Percentiles rank a stretch among this genome's conserved stretches.
phyloP scores from a whole-genome alignment of 2,888 invertebrate genomes.

The Acrobasis suavella region DNA sequence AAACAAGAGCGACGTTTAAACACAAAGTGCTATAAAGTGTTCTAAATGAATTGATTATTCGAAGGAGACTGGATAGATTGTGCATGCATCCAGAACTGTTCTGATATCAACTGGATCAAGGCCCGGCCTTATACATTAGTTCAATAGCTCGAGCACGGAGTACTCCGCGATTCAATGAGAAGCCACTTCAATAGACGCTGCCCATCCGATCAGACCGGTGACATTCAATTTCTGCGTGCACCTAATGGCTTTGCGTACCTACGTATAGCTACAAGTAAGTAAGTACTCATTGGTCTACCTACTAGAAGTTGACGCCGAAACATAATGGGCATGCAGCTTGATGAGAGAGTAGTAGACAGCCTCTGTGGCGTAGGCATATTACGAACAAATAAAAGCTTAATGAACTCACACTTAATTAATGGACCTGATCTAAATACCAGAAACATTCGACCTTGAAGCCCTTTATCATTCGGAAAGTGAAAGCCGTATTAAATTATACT shows the following conservation, averaged over 20 bases:
- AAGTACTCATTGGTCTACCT: neutral
- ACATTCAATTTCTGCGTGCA: constrained; percentile 20
- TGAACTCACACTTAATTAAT: constrained; percentile 25
- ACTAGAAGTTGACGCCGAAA: neutral
- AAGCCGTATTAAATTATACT: constrained; percentile 51
- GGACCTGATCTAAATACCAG: constrained; percentile 45
- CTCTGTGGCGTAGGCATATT: constrained; percentile 1
- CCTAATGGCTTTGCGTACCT: constrained; percentile 5
- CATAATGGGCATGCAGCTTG: neutral
- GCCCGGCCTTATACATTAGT: constrained; percentile 66
- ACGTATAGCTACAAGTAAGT: neutral
- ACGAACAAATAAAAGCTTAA: constrained; percentile 18
- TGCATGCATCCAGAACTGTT: constrained; percentile 48
- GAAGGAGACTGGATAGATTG: constrained; percentile 41
- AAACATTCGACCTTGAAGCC: constrained; percentile 59
- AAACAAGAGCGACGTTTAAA: constrained; percentile 23
- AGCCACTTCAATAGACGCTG: constrained; percentile 30
- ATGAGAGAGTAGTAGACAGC: neutral
- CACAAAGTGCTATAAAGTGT: constrained; percentile 22
- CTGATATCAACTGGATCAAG: constrained; percentile 69
- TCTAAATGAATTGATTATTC: constrained; percentile 27
- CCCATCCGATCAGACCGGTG: constrained; percentile 26
- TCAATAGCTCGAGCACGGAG: constrained; percentile 51
- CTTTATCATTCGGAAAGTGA: constrained; percentile 70
- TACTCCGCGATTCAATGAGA: constrained; percentile 34